Percentiles rank a stretch among this genome's conserved stretches.
Evolutionary conservation across 2,113 vertebrate genomes (phyloP).

Genomic region (Cyrtonyx montezumae): DNA sequence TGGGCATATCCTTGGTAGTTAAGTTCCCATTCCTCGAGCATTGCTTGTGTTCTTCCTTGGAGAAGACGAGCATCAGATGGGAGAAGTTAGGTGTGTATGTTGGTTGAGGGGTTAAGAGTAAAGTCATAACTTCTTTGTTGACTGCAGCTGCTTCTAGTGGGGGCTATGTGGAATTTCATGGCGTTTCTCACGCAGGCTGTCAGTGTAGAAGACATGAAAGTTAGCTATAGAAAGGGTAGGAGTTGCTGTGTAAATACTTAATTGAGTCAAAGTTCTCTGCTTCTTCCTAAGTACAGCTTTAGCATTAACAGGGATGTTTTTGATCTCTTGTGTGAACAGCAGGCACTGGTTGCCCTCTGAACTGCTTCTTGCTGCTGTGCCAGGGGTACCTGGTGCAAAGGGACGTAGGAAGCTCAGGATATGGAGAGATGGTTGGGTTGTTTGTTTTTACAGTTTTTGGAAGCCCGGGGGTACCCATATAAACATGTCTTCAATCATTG

Average conservation of each 20-base stretch:
- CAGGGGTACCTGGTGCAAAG: not conserved
- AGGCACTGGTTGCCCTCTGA: not conserved
- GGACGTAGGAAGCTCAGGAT: not conserved
- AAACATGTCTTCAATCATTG: rapidly evolving
- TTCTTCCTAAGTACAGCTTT: not conserved
- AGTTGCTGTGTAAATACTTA: not conserved
- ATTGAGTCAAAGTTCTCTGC: not conserved
- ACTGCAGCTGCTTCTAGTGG: not conserved
- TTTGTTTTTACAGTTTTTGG: not conserved
- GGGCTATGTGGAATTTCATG: not conserved
- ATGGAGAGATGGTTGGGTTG: not conserved
- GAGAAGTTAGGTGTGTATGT: rapidly evolving
- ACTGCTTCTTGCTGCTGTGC: not conserved
- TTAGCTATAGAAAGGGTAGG: not conserved
- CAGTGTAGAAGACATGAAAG: not conserved
- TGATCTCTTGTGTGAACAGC: no score
- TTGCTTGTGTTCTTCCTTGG: not conserved
- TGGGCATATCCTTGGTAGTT: not conserved
- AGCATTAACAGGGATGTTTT: not conserved
- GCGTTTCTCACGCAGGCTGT: rapidly evolving
- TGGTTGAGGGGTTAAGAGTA: not conserved
- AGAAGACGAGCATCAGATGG: not conserved
- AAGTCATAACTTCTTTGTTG: not conserved
- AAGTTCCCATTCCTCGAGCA: not conserved
- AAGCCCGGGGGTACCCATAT: not conserved